Evolutionary conservation across 2,797 vertebrate species (phyloP), one percentile per base, ranked within the genome.

Genomic region (Manis javanica): DNA sequence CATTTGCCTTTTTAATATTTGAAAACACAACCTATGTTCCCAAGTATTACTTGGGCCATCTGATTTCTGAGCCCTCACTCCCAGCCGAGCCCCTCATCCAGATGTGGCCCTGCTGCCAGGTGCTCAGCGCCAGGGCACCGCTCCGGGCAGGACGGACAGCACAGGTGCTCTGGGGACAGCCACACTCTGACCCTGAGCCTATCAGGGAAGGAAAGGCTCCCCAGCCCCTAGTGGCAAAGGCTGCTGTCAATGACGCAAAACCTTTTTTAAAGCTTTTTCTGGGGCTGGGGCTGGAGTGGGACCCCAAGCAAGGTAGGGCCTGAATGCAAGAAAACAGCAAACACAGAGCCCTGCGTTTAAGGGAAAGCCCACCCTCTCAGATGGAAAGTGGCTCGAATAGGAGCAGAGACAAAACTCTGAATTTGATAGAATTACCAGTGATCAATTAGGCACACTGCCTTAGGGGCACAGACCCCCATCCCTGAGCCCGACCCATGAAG

Each of bases 271-370:
- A 24, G 16, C 79, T 78, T 78, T 72, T 49, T 59, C 46, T 46
- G 46, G 46, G 46, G 46, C 46, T 19, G 13, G 23, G 74, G 3
- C 21, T 37, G 16, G 64, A 46, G 29, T 63, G 18, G 21, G n/a
- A 42, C 77, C 34, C 18, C 69, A 79, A n/a, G 9, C 37, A 92
- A 31, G 1, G 13, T 39, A 15, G 42, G 31, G 55, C 3, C 31
- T 71, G 59, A 90, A 92, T 61, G 24, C 7, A 90, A 66, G 39
- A 49, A 53, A 78, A 18, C 10, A 51, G 46, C 23, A 91, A 94
- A 93, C 24, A 18, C 69, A 89, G 75, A 75, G 18, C 23, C 29
- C 51, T 74, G 19, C 15, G 2, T 75, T 81, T 23, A 72, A 24
- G 68, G 39, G 8, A 77, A 94, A 34, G 78, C 49, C 31, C 21